A percentile compares a stretch with the other conserved stretches of the same genome.
Conservation (phyloP, 2,797 vertebrate species). For the Caiman crocodilus region DNA sequence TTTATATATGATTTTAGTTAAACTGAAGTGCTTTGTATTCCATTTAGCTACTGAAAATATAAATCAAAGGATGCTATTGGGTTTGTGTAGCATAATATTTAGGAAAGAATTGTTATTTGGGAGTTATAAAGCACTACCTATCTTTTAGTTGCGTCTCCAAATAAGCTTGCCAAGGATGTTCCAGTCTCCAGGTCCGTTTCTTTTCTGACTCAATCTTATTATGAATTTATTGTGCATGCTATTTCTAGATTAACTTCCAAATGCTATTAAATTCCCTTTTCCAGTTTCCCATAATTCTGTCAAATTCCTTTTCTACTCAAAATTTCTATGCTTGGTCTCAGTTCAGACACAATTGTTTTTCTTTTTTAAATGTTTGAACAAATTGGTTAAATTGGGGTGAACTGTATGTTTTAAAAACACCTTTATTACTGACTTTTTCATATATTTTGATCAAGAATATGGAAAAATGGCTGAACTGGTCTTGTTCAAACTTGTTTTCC, state of each 20-base stretch:
- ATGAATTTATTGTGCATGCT: neutral
- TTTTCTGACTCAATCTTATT: neutral
- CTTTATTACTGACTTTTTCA: neutral
- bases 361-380: neutral
- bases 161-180: neutral
- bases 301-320: neutral
- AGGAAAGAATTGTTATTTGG: neutral
- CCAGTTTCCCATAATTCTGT: neutral
- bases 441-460: neutral
- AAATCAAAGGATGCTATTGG: neutral
- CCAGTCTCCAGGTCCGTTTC: neutral
- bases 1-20: neutral
- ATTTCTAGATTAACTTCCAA: constrained; percentile 7
- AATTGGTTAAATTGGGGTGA: neutral
- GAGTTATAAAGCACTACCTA: neutral
- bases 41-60: neutral
- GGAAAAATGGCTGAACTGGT: neutral
- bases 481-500: neutral
- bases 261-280: neutral
- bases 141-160: neutral
- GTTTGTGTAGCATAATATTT: neutral
- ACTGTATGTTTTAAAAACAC: neutral
- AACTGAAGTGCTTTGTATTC: neutral
- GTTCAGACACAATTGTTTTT: neutral
- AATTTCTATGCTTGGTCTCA: neutral